These are phyloP conservation scores for Pachycephala philippinensis DNA, from an alignment of 2,113 vertebrate species.

Conservation along the genomic window DNA sequence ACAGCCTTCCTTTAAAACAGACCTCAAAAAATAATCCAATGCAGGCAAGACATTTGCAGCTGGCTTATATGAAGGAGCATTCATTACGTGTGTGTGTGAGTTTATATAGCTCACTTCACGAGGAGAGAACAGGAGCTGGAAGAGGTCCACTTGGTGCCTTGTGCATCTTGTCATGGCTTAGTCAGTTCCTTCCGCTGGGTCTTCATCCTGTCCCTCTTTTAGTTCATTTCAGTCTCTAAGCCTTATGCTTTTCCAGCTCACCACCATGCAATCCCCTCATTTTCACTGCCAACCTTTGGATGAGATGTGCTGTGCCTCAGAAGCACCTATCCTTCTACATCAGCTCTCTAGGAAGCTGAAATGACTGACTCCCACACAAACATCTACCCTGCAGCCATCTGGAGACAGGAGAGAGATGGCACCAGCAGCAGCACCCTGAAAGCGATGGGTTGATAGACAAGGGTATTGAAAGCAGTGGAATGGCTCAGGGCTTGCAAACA, in stretches of 20 bases:
- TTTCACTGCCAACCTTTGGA: not conserved
- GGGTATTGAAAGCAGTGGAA: not conserved
- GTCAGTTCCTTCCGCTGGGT: not conserved
- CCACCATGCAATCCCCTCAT: not conserved
- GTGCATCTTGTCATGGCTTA: not conserved
- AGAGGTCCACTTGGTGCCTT: not conserved
- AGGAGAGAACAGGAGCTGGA: not conserved
- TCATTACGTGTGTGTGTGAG: not conserved
- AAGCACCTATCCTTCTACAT: not conserved
- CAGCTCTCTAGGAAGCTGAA: not conserved
- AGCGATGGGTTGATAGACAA: rapidly evolving
- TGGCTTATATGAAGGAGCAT: not conserved
- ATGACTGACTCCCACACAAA: not conserved
- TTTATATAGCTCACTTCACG: not conserved
- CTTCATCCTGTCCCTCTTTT: not conserved
- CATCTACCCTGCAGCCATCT: not conserved
- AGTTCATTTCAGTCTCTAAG: not conserved
- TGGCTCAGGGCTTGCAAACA: not conserved
- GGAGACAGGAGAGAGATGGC: not conserved
- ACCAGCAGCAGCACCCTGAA: not conserved
- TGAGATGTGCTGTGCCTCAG: not conserved
- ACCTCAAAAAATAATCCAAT: not conserved
- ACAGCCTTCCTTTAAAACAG: not conserved
- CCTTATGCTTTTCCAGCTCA: not conserved
- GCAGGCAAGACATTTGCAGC: not conserved